Evolutionary conservation across 2,888 invertebrate genomes (phyloP).

Genomic region (Tanypteryx hageni): DNA sequence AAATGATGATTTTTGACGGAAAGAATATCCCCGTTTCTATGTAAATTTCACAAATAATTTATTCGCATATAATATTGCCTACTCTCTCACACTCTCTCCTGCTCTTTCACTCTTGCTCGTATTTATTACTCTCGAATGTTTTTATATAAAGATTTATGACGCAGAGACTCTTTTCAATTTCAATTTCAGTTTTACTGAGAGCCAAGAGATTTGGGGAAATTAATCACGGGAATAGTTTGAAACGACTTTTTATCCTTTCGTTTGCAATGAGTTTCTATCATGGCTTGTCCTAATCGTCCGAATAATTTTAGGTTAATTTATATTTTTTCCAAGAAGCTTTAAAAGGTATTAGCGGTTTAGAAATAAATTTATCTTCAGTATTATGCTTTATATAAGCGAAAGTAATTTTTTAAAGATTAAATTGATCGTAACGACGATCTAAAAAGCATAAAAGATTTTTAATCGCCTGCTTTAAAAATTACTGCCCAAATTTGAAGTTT

Average conservation of each 20-base stretch:
- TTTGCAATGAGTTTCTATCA: too few species aligned
- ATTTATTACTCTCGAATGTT: neutral
- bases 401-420: too few species aligned
- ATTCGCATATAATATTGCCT: neutral
- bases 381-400: too few species aligned
- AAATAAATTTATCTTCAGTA: too few species aligned
- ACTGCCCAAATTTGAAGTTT: too few species aligned
- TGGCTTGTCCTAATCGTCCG: too few species aligned
- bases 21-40: conserved; percentile 29
- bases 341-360: too few species aligned
- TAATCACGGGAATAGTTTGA: neutral
- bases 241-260: neutral
- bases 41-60: neutral
- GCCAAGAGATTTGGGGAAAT: neutral
- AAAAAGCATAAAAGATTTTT: too few species aligned
- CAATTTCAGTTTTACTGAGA: neutral
- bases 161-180: neutral
- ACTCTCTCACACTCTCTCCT: neutral
- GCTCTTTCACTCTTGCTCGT: neutral
- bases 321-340: too few species aligned
- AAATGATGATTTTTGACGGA: conserved; percentile 6
- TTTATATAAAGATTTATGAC: neutral
- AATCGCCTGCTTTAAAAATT: too few species aligned
- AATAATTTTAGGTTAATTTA: too few species aligned
- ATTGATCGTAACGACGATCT: too few species aligned